These are phyloP conservation scores for Macaria notata DNA, from an alignment of 2,888 invertebrate species.

Conservation along the genomic window DNA sequence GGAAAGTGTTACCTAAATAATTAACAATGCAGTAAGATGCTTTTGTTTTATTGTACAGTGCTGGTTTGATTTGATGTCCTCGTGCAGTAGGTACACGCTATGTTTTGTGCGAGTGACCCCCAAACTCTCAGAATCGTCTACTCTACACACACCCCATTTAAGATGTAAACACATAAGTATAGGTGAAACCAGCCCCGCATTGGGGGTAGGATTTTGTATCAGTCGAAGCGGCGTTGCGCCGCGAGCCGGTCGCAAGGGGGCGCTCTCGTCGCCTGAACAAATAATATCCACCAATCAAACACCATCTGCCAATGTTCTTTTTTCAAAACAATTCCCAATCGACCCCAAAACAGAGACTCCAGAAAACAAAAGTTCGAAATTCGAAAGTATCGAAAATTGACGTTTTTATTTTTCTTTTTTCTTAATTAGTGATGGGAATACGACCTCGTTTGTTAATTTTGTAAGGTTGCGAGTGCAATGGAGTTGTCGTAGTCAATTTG, in stretches of 20 bases:
- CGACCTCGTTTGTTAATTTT: conserved; percentile 22
- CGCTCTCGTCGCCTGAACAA: conserved; percentile 13
- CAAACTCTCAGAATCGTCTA: conserved; percentile 31
- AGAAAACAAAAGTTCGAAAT: background rate
- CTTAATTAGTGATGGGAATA: conserved; percentile 6
- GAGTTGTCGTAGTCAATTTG: conserved; percentile 26
- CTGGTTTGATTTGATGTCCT: too few species aligned
- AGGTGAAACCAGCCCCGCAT: conserved; percentile 48
- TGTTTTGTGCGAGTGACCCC: too few species aligned
- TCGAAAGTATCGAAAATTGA: conserved; percentile 19
- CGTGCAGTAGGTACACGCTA: too few species aligned
- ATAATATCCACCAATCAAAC: conserved; percentile 16
- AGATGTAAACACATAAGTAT: conserved; percentile 79
- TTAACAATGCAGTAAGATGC: too few species aligned
- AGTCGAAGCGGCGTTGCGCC: conserved; percentile 70
- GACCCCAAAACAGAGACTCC: background rate
- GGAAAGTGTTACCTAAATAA: too few species aligned
- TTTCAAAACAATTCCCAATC: conserved; percentile 1
- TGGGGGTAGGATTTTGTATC: conserved; percentile 48
- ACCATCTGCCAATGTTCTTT: conserved; percentile 8
- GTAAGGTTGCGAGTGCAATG: conserved; percentile 20
- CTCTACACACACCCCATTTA: conserved; percentile 71
- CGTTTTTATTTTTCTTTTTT: conserved; percentile 16
- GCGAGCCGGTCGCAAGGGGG: conserved; percentile 52
- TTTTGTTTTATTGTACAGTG: too few species aligned